Evolutionary conservation across 2,888 invertebrate species (phyloP).

Genomic region (Celastrina argiolus): DNA sequence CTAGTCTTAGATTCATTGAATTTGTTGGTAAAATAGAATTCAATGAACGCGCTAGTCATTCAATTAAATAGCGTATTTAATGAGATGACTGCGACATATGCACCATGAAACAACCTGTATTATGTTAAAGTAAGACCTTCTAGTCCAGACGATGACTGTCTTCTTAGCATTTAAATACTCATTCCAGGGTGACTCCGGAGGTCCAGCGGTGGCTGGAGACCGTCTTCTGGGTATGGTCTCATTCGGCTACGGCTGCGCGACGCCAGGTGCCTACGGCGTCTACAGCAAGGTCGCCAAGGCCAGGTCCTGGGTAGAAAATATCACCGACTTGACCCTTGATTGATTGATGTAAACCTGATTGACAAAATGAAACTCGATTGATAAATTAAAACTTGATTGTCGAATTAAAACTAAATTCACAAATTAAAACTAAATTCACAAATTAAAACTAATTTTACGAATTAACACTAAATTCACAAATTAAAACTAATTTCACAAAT

Average conservation of each 20-base stretch:
- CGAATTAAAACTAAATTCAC: background rate
- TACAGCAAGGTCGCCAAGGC: conserved; percentile 68
- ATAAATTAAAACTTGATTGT: background rate
- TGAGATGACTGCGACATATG: too few species aligned
- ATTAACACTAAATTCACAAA: background rate
- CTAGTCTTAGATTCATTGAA: too few species aligned
- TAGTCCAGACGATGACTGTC: too few species aligned
- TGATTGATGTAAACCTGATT: conserved; percentile 29
- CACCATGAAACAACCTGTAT: too few species aligned
- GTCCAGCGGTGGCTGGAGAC: conserved; percentile 60
- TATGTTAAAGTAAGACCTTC: too few species aligned
- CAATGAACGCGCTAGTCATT: too few species aligned
- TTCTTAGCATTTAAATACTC: too few species aligned
- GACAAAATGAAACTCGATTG: background rate
- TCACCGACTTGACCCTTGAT: conserved; percentile 52
- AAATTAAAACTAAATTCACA: background rate
- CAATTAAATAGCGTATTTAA: too few species aligned
- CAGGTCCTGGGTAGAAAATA: conserved; percentile 57
- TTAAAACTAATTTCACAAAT: background rate
- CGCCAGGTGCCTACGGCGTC: conserved; percentile 64
- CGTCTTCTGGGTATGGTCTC: conserved; percentile 67
- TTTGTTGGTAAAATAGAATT: too few species aligned
- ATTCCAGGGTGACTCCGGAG: conserved; percentile 70
- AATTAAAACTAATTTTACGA: background rate
- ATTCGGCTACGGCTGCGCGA: conserved; percentile 70